A percentile compares a stretch with the other conserved stretches of the same genome.
Evolutionary conservation across 2,888 invertebrate genomes (phyloP).

Genomic region (Lithophane ornitopus): DNA sequence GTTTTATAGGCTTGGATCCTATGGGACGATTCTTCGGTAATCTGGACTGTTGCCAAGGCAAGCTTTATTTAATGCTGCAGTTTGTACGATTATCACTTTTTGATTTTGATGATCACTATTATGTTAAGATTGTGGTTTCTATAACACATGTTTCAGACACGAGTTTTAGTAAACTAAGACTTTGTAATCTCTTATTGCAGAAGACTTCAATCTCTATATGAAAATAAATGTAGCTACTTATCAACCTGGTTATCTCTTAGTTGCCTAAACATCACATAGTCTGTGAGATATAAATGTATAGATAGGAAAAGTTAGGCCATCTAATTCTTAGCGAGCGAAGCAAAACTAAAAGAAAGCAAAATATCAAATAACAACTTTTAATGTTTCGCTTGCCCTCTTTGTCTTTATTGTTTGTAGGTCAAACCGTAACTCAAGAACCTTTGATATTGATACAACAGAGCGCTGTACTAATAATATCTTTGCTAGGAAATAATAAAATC

Average conservation of each 20-base stretch:
- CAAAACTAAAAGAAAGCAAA: conserved; percentile 14
- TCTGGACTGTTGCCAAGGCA: conserved; percentile 33
- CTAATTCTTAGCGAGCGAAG: background rate
- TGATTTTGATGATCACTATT: conserved; percentile 11
- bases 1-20: conserved; percentile 43
- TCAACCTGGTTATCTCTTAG: background rate
- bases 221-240: background rate
- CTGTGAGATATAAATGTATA: background rate
- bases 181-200: background rate
- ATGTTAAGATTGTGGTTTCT: conserved; percentile 5
- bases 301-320: background rate
- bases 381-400: conserved; percentile 32
- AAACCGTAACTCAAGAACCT: conserved; percentile 38
- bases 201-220: background rate
- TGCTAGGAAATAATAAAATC: background rate
- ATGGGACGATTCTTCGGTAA: background rate
- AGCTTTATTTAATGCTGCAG: conserved; percentile 22
- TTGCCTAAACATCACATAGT: background rate
- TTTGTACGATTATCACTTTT: conserved; percentile 32
- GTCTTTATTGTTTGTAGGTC: conserved; percentile 34
- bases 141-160: background rate
- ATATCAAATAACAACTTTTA: conserved; percentile 41
- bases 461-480: conserved; percentile 7
- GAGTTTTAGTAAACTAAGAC: background rate
- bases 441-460: conserved; percentile 50